Percentiles rank a stretch among this genome's conserved stretches.
Evolutionary conservation across 2,888 invertebrate species (phyloP).

Genomic region (Melinopterus prodromus): DNA sequence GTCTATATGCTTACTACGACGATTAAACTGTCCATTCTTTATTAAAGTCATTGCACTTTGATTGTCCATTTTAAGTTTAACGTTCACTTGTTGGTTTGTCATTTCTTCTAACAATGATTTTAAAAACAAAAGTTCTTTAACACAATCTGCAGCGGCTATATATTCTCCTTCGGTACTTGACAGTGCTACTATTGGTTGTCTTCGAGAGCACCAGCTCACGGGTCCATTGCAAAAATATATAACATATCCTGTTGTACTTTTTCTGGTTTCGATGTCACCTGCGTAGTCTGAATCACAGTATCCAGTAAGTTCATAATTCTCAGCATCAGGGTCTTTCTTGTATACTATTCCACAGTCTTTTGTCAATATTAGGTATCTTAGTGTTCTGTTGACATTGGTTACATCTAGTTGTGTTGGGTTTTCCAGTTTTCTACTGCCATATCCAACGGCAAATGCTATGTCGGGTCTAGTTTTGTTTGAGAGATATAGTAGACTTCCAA

Average conservation of each 20-base stretch:
- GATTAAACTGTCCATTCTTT: conserved; percentile 29
- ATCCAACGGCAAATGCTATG: conserved; percentile 34
- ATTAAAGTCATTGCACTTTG: conserved; percentile 40
- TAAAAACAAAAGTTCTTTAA: conserved; percentile 25
- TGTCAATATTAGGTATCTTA: conserved; percentile 15
- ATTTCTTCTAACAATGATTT: conserved; percentile 27
- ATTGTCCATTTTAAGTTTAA: conserved; percentile 36
- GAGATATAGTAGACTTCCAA: conserved; percentile 40
- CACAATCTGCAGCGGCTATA: conserved; percentile 21
- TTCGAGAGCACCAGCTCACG: conserved; percentile 24
- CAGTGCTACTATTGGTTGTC: conserved; percentile 28
- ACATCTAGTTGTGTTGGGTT: conserved; percentile 38
- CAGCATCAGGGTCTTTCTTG: background rate
- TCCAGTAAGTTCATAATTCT: background rate
- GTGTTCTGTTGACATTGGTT: conserved; percentile 34
- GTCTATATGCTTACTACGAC: conserved; percentile 40
- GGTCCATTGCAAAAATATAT: conserved; percentile 26
- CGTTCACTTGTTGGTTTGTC: background rate
- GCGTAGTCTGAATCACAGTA: conserved; percentile 32
- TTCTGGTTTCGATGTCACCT: conserved; percentile 36
- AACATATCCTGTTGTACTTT: conserved; percentile 37
- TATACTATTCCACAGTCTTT: background rate
- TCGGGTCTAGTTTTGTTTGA: conserved; percentile 38
- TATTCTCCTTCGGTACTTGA: conserved; percentile 39
- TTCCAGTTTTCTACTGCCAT: conserved; percentile 40